Conservation (phyloP, 1,140 invertebrate genomes). For the Solen grandis region DNA sequence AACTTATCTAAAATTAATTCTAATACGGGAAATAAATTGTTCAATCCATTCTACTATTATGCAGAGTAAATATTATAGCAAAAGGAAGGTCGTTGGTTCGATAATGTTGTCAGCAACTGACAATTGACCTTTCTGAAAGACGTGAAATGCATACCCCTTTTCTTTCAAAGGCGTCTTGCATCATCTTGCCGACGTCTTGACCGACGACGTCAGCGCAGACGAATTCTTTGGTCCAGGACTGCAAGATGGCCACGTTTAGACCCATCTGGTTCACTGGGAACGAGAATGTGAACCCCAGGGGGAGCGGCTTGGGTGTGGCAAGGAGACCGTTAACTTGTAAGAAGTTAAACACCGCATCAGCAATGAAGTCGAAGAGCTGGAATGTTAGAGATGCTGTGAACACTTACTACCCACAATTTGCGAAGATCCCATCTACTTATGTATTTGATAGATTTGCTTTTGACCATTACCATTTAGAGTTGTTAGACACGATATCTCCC, state of each 20-base stretch:
- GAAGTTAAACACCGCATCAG: not conserved
- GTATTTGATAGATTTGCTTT: too few species aligned
- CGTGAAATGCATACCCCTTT: not conserved
- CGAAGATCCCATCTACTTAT: too few species aligned
- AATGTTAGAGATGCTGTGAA: not conserved
- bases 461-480: too few species aligned
- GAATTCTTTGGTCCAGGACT: constrained; percentile 23
- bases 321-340: not conserved
- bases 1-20: too few species aligned
- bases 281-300: constrained; percentile 35
- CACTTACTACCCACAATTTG: too few species aligned
- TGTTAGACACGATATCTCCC: too few species aligned
- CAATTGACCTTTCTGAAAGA: not conserved
- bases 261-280: constrained; percentile 23
- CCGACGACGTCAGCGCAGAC: constrained; percentile 12
- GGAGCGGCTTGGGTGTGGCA: not conserved
- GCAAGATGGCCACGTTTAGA: not conserved
- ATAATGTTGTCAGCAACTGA: not conserved
- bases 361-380: constrained; percentile 38
- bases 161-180: constrained; percentile 7
- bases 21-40: too few species aligned
- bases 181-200: constrained; percentile 3
- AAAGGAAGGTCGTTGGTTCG: too few species aligned
- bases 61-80: too few species aligned
- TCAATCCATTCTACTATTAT: too few species aligned